A percentile compares a stretch with the other conserved stretches of the same genome.
phyloP scores from a whole-genome alignment of 2,888 invertebrate genomes.

The Eupelmus urozonus region DNA sequence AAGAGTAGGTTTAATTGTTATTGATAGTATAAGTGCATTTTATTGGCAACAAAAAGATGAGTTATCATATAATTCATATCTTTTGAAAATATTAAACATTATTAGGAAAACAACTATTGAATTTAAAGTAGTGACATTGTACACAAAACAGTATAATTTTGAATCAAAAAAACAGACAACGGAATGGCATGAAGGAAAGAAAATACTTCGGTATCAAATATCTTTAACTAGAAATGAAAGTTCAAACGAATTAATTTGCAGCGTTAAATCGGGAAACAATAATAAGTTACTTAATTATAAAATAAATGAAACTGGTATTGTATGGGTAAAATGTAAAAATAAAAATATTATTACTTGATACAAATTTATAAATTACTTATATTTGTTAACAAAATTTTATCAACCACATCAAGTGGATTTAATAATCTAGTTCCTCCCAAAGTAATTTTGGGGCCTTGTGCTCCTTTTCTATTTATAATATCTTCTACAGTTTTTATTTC shows the following conservation, averaged over 20 bases:
- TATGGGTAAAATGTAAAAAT: conserved; percentile 52
- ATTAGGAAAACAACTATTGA: conserved; percentile 78
- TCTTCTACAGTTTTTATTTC: conserved; percentile 80
- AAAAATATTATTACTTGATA: conserved; percentile 15
- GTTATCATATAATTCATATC: conserved; percentile 78
- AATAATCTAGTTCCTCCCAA: conserved; percentile 72
- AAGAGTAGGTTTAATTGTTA: conserved; percentile 76
- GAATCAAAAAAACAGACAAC: conserved; percentile 70
- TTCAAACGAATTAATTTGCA: conserved; percentile 57
- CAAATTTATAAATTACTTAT: conserved; percentile 61
- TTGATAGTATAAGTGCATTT: conserved; percentile 79
- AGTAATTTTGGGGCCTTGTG: conserved; percentile 65
- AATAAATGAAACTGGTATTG: conserved; percentile 57
- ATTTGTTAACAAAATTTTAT: conserved; percentile 69
- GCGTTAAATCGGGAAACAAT: conserved; percentile 52
- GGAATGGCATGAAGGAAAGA: conserved; percentile 49
- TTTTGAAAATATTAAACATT: conserved; percentile 76
- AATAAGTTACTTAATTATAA: conserved; percentile 46
- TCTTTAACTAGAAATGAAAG: conserved; percentile 62
- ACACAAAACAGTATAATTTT: conserved; percentile 80
- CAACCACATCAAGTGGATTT: conserved; percentile 71
- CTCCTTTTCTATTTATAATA: conserved; percentile 59
- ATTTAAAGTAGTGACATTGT: conserved; percentile 79
- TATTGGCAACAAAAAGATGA: conserved; percentile 78
- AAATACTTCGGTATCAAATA: conserved; percentile 76